These are phyloP conservation scores for Drosophila repleta DNA, from an alignment of 1,140 invertebrate species.

Conservation along the genomic window DNA sequence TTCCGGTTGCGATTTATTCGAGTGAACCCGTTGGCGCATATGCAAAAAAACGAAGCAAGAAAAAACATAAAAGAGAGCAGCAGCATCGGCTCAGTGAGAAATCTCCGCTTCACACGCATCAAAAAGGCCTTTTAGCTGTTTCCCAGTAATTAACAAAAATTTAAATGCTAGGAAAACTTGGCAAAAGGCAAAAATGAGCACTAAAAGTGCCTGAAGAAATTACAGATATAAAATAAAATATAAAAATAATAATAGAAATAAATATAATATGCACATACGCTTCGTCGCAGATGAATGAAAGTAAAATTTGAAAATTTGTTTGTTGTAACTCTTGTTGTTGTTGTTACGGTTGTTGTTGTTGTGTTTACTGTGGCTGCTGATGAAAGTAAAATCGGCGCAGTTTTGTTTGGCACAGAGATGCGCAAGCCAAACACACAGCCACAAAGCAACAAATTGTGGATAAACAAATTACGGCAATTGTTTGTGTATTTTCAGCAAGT, in stretches of 20 bases:
- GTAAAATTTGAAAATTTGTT: constrained; percentile 70
- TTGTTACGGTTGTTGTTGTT: constrained; percentile 31
- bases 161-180: constrained; percentile 18
- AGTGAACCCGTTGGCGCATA: not conserved
- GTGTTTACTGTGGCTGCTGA: constrained; percentile 42
- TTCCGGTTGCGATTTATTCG: constrained; percentile 53
- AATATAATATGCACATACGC: constrained; percentile 41
- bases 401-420: constrained; percentile 54
- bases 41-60: constrained; percentile 2
- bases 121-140: not conserved
- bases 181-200: constrained; percentile 8
- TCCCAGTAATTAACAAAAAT: constrained; percentile 18
- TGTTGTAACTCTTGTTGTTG: constrained; percentile 23
- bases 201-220: constrained; percentile 28
- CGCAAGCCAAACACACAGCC: constrained; percentile 19
- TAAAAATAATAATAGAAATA: constrained; percentile 21
- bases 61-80: not conserved
- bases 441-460: constrained; percentile 22
- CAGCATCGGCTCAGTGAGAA: constrained; percentile 19
- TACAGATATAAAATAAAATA: constrained; percentile 42
- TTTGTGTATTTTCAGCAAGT: constrained; percentile 44
- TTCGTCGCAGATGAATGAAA: constrained; percentile 63
- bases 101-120: constrained; percentile 44
- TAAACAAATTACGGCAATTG: constrained; percentile 49
- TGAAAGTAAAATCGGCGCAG: constrained; percentile 75